Conservation (phyloP, 23 tunicate species). For the Styela clava region DNA sequence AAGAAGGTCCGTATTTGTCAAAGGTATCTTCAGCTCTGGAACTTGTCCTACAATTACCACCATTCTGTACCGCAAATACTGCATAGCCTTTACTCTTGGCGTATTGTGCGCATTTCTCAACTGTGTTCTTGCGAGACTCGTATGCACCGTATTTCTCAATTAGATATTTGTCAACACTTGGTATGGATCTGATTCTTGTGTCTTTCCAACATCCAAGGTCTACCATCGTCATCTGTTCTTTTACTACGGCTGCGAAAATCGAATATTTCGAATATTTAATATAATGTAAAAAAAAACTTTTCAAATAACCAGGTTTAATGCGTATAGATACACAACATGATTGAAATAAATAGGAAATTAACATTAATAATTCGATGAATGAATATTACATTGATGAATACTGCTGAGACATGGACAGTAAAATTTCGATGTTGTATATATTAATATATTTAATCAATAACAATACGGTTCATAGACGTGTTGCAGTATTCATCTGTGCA, state of each 20-base stretch:
- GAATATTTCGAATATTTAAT: not conserved
- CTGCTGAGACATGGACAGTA: too few species aligned
- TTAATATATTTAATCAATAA: too few species aligned
- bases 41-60: not conserved
- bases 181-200: constrained; percentile 17
- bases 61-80: not conserved
- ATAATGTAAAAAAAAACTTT: too few species aligned
- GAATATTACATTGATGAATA: not conserved
- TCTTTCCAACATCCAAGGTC: constrained; percentile 30
- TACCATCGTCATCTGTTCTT: not conserved
- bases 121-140: not conserved
- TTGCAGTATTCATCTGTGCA: too few species aligned
- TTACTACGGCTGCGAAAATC: not conserved
- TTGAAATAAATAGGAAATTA: too few species aligned
- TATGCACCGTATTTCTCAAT: not conserved
- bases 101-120: constrained; percentile 3
- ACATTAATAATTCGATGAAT: not conserved
- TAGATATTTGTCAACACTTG: constrained; percentile 2
- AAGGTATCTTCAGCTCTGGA: not conserved
- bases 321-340: too few species aligned
- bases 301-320: too few species aligned
- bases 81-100: not conserved
- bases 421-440: too few species aligned
- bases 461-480: too few species aligned
- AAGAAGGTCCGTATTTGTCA: constrained; percentile 12